phyloP scores from a whole-genome alignment of 2,888 invertebrate species.

The Meghimatium bilineatum region DNA sequence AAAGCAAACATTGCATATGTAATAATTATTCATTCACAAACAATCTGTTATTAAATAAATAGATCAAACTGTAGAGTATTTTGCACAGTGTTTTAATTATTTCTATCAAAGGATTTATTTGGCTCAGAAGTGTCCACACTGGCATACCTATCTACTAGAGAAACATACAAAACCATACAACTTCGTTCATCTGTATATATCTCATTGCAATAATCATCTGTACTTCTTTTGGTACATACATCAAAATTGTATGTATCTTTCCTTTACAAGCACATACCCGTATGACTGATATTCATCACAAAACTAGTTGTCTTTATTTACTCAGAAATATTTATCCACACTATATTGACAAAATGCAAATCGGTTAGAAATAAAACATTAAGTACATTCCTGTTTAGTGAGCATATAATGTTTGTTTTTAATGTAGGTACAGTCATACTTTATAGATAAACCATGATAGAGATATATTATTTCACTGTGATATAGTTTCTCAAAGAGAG shows the following conservation, averaged over 20 bases:
- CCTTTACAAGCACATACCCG: background rate
- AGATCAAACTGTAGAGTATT: background rate
- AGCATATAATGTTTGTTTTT: too few species aligned
- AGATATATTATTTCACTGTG: too few species aligned
- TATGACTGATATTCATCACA: background rate
- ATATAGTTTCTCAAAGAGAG: too few species aligned
- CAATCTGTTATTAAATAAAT: background rate
- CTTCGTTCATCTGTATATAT: background rate
- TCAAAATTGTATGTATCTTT: background rate
- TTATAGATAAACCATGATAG: too few species aligned
- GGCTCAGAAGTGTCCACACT: slow-evolving; percentile 24
- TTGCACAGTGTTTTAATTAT: slow-evolving; percentile 37
- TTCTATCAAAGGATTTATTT: slow-evolving; percentile 33
- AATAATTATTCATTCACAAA: too few species aligned
- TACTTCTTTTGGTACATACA: background rate
- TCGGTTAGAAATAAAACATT: too few species aligned
- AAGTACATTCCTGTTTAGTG: too few species aligned
- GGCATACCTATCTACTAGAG: slow-evolving; percentile 6
- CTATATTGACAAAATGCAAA: too few species aligned
- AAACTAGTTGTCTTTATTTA: background rate
- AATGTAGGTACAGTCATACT: too few species aligned
- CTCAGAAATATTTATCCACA: too few species aligned
- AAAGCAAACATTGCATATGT: too few species aligned
- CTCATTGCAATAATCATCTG: background rate
- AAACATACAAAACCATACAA: background rate